phyloP scores from a whole-genome alignment of 92 coral and sea anemone species.

The Palythoa grandiflora region DNA sequence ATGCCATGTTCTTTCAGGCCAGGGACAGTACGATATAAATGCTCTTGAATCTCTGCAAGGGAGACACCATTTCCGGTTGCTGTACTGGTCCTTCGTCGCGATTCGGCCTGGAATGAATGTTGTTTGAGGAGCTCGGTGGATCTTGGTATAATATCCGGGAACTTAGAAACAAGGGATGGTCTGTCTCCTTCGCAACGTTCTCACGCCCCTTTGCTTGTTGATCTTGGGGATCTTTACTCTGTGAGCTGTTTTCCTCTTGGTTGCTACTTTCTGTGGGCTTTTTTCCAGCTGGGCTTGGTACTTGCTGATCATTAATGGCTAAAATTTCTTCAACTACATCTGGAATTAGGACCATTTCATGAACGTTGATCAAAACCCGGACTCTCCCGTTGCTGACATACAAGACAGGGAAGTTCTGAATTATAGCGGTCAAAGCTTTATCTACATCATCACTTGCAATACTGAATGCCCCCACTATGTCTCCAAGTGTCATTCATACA shows the following conservation, averaged over 20 bases:
- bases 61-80: constrained; percentile 60
- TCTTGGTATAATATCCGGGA: constrained; percentile 40
- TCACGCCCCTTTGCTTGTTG: neutral
- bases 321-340: constrained; percentile 33
- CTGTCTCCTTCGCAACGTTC: constrained; percentile 40
- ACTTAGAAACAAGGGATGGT: constrained; percentile 40
- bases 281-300: constrained; percentile 15
- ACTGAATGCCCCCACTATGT: constrained; percentile 23
- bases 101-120: constrained; percentile 53
- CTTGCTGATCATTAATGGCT: constrained; percentile 19
- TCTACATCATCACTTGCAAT: constrained; percentile 40
- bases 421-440: constrained; percentile 18
- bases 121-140: constrained; percentile 60
- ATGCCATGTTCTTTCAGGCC: constrained; percentile 53
- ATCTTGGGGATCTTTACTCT: constrained; percentile 16
- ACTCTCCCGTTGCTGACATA: constrained; percentile 30
- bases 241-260: constrained; percentile 14
- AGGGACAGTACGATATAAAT: constrained; percentile 48
- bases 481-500: constrained; percentile 26
- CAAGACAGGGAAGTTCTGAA: constrained; percentile 49
- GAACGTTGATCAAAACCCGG: constrained; percentile 30
- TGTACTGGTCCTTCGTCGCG: constrained; percentile 51
- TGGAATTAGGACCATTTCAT: constrained; percentile 24
- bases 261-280: constrained; percentile 17
- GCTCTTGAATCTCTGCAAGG: constrained; percentile 50